Base-by-base conservation (phyloP, 2,888 invertebrate genomes). In the Drosophila greeni region DNA sequence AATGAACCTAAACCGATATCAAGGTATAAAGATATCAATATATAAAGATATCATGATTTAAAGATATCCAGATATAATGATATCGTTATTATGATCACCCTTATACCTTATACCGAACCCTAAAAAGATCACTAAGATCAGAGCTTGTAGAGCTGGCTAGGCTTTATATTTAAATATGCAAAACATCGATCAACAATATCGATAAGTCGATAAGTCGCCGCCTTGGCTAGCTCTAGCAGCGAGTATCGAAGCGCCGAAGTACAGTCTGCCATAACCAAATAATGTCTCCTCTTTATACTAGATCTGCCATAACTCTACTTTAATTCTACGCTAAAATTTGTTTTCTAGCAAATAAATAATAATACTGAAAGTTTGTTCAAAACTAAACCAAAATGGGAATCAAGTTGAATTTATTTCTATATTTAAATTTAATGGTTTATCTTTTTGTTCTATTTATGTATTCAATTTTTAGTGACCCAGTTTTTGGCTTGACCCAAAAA, bases 281-380 rank as follows among this genome's bases (percentile, higher is more conserved):
- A 64, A 52, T 51, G 47, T 48, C 64, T 48, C 64, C 36, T 57
- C 23, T 34, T 31, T 52, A 56, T 43, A 31, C 31, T 69, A 69
- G 48, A 43, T 69, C 65, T 66, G 66, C 54, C 62, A 61, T 69
- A 60, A 49, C 43, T 43, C 23, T 69, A 70, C 37, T 43, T 57
- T 37, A 57, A 64, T 33, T 64, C 18, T 70, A 69, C 16, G 31
- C 36, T 51, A 40, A 64, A 64, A 64, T 29, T 70, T 62, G 64
- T 69, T 69, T 70, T 64, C 37, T 69, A 70, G 70, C 55, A 62
- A 53, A 69, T 61, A 57, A 70, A 69, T 62, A 62, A 68, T 70
- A 62, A 43, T 68, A 70, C 70, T 54, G 49, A 54, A 70, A 70
- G 62, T 62, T 70, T 70, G 70, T 69, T 68, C 55, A 26, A 69